These are phyloP conservation scores for Colistium nudipinnis DNA, from an alignment of 2,113 vertebrate species.

Conservation along the genomic window DNA sequence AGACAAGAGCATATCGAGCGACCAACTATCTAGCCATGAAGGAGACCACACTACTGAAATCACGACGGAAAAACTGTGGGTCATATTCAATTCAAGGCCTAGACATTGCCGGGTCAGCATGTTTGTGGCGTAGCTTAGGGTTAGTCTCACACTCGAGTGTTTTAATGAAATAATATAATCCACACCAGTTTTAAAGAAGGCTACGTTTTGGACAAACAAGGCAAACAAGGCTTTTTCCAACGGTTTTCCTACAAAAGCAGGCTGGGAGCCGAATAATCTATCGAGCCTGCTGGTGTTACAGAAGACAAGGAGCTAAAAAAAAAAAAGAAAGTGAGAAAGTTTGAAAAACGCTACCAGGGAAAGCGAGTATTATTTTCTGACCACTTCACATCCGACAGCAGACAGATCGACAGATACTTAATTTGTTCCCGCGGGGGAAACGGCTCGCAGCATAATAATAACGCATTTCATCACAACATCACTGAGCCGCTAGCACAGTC, in stretches of 20 bases:
- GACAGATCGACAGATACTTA: neutral
- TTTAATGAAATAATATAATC: neutral
- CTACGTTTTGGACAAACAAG: no score
- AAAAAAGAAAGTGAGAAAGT: neutral
- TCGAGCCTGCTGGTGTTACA: neutral
- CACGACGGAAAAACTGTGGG: neutral
- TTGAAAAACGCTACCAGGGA: neutral
- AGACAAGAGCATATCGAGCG: neutral
- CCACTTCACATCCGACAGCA: neutral
- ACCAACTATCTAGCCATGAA: neutral
- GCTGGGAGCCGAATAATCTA: neutral
- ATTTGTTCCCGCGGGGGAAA: neutral
- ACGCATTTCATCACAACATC: neutral
- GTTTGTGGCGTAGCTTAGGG: no score
- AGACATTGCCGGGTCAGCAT: neutral
- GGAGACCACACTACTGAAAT: neutral
- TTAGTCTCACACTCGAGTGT: no score
- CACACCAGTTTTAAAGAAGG: neutral
- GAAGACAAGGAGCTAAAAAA: constrained; percentile 1
- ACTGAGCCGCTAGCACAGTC: neutral
- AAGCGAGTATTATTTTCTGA: constrained; percentile 4
- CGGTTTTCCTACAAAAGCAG: neutral
- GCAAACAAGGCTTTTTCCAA: neutral
- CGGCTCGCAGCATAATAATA: neutral
- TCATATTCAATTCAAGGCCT: neutral